Conservation (phyloP, 2,113 vertebrate species). For the Blennius ocellaris region DNA sequence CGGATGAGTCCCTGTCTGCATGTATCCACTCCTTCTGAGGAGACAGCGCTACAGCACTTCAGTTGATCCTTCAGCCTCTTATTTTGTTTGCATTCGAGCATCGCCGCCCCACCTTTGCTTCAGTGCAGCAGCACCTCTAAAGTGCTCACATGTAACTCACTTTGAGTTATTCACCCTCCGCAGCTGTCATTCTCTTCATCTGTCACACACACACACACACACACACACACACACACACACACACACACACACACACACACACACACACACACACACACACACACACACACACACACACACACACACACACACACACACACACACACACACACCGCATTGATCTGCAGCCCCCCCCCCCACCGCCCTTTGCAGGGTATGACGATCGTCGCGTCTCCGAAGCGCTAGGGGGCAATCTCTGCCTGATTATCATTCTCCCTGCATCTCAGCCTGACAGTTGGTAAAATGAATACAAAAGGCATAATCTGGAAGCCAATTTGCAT, state of each 20-base stretch:
- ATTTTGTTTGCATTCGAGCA: background rate
- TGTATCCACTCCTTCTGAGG: background rate
- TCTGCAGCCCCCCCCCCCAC: constrained; percentile 36
- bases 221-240: constrained; percentile 1
- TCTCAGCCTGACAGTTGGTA: constrained; percentile 78
- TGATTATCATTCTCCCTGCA: constrained; percentile 76
- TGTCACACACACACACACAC: constrained; percentile 14
- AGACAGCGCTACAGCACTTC: background rate
- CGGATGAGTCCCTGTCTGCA: background rate
- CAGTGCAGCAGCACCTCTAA: constrained; percentile 12
- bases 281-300: no score
- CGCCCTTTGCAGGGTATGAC: constrained; percentile 39
- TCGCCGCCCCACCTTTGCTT: background rate
- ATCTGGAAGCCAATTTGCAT: constrained; percentile 84
- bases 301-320: background rate
- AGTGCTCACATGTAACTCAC: constrained; percentile 24
- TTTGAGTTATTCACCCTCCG: constrained; percentile 44
- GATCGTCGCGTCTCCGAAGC: constrained; percentile 49
- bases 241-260: no score
- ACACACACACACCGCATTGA: constrained; percentile 37
- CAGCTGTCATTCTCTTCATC: constrained; percentile 33
- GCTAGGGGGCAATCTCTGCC: constrained; percentile 80
- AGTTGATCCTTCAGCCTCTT: constrained; percentile 8
- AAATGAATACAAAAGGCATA: constrained; percentile 84
- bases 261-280: no score